Base-by-base conservation (phyloP, 2,797 vertebrate species). In the Leucoraja ocellata region DNA sequence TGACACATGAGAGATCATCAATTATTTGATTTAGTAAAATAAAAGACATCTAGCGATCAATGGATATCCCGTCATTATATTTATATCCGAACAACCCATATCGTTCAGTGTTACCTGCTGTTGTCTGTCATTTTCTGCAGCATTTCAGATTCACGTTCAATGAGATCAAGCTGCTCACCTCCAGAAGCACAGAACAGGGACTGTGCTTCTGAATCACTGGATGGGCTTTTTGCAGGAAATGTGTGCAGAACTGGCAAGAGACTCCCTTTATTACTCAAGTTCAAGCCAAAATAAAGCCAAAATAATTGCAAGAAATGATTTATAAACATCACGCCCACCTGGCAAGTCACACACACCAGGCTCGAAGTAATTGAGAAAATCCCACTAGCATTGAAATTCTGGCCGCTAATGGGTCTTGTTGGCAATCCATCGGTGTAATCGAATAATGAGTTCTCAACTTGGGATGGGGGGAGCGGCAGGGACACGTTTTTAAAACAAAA, bases 301-400 rank as follows among this genome's bases (percentile, higher is more conserved):
- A 76, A 92, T 18, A 92, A 92, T 92, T 76, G 90, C 68, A 92
- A 16, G 36, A 16, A 39, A 92, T 92, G 65, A 92, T 74, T 73
- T 76, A 76, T 54, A 92, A 92, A 92, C 68, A 16, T 58, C 36
- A 76, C 46, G 73, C 23, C 71, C 90, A 58, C 68, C 46, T 91
- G 68, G 90, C 39, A 74, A 6, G 71, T 21, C 36, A 11, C 23
- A 39, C 65, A 11, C 23, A 39, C 65, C 65, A 71, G 0, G 21
- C 25, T 28, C 54, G 25, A 46, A 76, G 39, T 54, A 92, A 74
- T 92, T 76, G 28, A 76, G 25, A 76, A 54, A 92, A 92, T 76
- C 71, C 39, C 90, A 92, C 25, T 76, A 25, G 46, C 10, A 13
- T 54, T 92, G 39, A 25, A 68, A 16, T 58, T 92, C 68, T 54